Evolutionary conservation across 2,888 invertebrate species (phyloP), one percentile per base, ranked within the genome.

Genomic region (Cerceris ruficornis): DNA sequence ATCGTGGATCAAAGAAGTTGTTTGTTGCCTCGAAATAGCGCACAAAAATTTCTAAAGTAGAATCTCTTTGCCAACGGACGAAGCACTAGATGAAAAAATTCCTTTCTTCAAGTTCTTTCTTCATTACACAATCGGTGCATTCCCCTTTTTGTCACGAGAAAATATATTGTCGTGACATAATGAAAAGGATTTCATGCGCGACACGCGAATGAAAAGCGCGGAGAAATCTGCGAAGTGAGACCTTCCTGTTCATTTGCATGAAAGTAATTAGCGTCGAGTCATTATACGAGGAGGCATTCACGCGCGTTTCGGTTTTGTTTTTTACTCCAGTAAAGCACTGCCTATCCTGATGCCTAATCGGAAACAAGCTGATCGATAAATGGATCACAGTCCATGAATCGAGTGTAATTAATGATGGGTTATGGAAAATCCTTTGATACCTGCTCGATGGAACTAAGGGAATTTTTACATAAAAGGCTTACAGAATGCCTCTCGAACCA

Each of bases 201-300:
- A 28, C 28, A 28, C 28, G 28, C 28, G 28, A 28, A 28, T 28
- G 62, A 69, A 69, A 58, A 61, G 55, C 49, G 14, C n/a, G 50
- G 28, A 57, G 49, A 73, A 57, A 57, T 15, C 57, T 9, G 43
- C 55, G 58, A 39, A 43, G 41, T 42, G 68, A 49, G 46, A 41
- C 13, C 57, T 43, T 50, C 50, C 61, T 7, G 9, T 11, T 15
- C 28, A 73, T 73, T 73, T 73, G 69, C 73, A 73, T 73, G 15
- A 69, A 49, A 73, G 62, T 73, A 69, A 61, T 41, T 17, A 14
- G 14, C 41, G 13, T 8, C 11, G 41, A 43, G 52, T 65, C 50
- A 50, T 58, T 58, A 46, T 43, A 58, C 8, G 14, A 65, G 42
- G 49, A 59, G 60, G 60, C 11, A 43, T 7, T 41, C 41, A 17